Base-by-base conservation (phyloP, 2,113 vertebrate species). In the Crocuta crocuta region DNA sequence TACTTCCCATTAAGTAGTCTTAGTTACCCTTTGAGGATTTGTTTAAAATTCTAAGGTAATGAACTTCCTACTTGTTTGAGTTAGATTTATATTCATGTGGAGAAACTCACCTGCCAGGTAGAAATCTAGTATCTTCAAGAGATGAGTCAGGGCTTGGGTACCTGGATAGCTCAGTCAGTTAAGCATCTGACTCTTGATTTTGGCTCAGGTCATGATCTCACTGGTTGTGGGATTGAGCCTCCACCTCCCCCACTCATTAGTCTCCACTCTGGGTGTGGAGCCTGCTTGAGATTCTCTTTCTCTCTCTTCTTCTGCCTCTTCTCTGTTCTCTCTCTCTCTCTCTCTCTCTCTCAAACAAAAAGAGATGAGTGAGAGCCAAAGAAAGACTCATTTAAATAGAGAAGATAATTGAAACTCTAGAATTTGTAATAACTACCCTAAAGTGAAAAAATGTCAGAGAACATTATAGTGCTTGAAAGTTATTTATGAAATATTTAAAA, bases 401-500 rank as follows among this genome's bases (percentile, higher is more conserved):
- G 24, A 91, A 82, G 31, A 2, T 11, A 39, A 31, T 78, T 43
- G 35, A 61, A 94, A 55, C 70, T 33, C 10, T 23, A 31, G 10
- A 83, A 33, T 91, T 78, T 92, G 23, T 73, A 10, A 1, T 65
- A 94, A 80, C 1, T 35, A 48, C 16, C 58, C 58, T 70, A 45
- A 28, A 17, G 31, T 55, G 65, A 84, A 4, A 91, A 65, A 74
- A 92, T 90, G 10, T 84, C 73, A 48, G 16, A 70, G 2, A 7
- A 1, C 3, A 21, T 73, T 78, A 39, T 24, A 66, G 31, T 76
- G 10, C 45, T 80, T 79, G 15, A 83, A 66, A 78, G 24, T 93
- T 78, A 86, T 53, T 97, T 92, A n/a, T 74, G 23, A 89, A 55
- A 58, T 63, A 86, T n/a, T 26, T 10, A 63, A 89, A 94, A 39